Evolutionary conservation across 2,888 invertebrate genomes (phyloP), one percentile per base, ranked within the genome.

Genomic region (Thereva nobilitata): DNA sequence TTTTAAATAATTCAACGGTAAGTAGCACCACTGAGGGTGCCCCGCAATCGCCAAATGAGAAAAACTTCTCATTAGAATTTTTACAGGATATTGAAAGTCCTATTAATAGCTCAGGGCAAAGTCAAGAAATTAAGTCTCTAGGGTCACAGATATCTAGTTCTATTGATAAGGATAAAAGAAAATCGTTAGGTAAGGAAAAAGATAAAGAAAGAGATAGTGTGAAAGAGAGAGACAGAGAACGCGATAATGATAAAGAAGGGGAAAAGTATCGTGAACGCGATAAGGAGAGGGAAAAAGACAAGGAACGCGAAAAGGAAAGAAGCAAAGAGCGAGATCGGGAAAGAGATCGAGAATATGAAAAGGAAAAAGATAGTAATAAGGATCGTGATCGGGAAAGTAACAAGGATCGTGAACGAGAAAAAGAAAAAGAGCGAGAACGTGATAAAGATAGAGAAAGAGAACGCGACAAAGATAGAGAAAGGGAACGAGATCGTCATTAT

Each of bases 1-100:
- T 84, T 2, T 75, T 88, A 8, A 88, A 88, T 74, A 86, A 84
- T 72, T 80, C 83, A 6, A 75, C 75, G 1, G 76, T 76, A 5
- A 73, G 72, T 54, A 74, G 74, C 66, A 74, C 72, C 4, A 74
- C 72, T 34, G 77, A 54, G 74, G 76, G 12, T 73, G 76, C 64
- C 5, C 40, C 69, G 3, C 71, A 9, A 73, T 75, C 63, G 71
- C 70, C 66, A n/a, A 52, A 37, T 5, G 64, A 52, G 49, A 67
- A 57, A 45, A 52, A 42, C 38, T 23, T 23, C 23, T 23, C 23
- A 23, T 23, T 23, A 23, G 23, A 23, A 23, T 23, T 23, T 23
- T 23, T 23, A 23, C 23, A 23, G 23, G 23, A 23, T 23, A 23
- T 23, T 23, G 23, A 23, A 23, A 53, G 37, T n/a, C 1, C n/a